Conservation (phyloP, 2,888 invertebrate genomes). For the Mesoligia furuncula region DNA sequence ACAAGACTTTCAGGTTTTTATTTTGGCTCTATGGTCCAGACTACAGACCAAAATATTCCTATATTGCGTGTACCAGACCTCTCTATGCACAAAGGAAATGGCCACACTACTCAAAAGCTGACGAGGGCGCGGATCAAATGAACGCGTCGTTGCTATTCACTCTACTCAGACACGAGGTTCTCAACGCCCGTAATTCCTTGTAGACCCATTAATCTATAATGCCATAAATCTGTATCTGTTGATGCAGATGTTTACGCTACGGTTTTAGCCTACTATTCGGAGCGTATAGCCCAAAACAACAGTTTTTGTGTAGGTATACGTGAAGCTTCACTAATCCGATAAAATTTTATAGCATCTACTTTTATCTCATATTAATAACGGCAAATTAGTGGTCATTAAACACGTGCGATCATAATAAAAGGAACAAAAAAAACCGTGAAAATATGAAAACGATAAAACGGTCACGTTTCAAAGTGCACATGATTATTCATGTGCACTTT, state of each 20-base stretch:
- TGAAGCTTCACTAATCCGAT: slow-evolving; percentile 42
- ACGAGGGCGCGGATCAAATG: not conserved
- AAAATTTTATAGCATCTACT: slow-evolving; percentile 36
- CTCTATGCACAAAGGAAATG: not conserved
- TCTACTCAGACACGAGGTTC: slow-evolving; percentile 18
- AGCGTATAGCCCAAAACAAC: slow-evolving; percentile 57
- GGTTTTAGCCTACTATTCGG: slow-evolving; percentile 56
- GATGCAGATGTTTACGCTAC: slow-evolving; percentile 59
- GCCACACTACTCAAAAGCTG: not conserved
- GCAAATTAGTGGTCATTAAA: slow-evolving; percentile 45
- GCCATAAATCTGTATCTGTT: slow-evolving; percentile 58
- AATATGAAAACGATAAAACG: slow-evolving; percentile 6
- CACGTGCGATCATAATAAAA: slow-evolving; percentile 23
- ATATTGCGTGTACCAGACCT: not conserved
- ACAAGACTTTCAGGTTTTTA: not conserved
- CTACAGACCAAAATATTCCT: not conserved
- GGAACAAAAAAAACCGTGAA: not conserved
- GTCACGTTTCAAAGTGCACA: slow-evolving; percentile 21
- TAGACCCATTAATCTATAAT: slow-evolving; percentile 55
- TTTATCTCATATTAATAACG: slow-evolving; percentile 43
- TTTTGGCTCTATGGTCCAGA: not conserved
- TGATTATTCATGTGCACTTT: too few relatives aligned
- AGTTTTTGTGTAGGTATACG: slow-evolving; percentile 43
- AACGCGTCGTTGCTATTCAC: slow-evolving; percentile 16
- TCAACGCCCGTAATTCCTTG: slow-evolving; percentile 56